phyloP scores from a whole-genome alignment of 2,888 invertebrate species.

The Tipula unca region DNA sequence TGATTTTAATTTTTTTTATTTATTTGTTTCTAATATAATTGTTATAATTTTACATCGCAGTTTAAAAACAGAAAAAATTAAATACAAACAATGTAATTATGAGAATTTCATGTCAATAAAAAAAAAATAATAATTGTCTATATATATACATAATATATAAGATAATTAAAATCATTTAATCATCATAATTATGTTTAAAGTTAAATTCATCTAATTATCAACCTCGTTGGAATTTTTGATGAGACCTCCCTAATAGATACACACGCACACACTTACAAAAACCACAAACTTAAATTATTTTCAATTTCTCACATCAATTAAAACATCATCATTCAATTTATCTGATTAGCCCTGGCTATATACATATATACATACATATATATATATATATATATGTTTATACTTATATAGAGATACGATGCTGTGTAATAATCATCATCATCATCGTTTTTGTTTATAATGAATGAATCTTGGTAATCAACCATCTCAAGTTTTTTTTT shows the following conservation, averaged over 20 bases:
- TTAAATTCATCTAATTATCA: background rate
- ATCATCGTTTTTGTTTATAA: background rate
- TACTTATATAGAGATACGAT: background rate
- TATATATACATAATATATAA: background rate
- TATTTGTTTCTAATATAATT: background rate
- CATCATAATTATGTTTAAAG: background rate
- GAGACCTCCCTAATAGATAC: background rate
- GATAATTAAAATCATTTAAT: background rate
- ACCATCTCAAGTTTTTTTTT: background rate
- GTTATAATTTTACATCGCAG: background rate
- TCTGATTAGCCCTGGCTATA: background rate
- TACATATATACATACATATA: background rate
- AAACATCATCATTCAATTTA: conserved; percentile 18
- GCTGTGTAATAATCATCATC: background rate
- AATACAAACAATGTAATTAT: background rate
- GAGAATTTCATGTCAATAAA: background rate
- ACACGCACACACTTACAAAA: background rate
- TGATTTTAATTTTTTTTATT: no score
- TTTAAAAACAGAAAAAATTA: no score
- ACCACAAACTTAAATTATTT: background rate
- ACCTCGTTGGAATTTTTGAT: background rate
- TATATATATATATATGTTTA: background rate
- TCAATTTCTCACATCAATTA: conserved; percentile 18
- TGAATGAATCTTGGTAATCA: background rate
- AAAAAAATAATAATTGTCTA: background rate